Evolutionary conservation across 1,140 invertebrate species (phyloP), one percentile per base, ranked within the genome.

Genomic region (Drosophila persimilis): DNA sequence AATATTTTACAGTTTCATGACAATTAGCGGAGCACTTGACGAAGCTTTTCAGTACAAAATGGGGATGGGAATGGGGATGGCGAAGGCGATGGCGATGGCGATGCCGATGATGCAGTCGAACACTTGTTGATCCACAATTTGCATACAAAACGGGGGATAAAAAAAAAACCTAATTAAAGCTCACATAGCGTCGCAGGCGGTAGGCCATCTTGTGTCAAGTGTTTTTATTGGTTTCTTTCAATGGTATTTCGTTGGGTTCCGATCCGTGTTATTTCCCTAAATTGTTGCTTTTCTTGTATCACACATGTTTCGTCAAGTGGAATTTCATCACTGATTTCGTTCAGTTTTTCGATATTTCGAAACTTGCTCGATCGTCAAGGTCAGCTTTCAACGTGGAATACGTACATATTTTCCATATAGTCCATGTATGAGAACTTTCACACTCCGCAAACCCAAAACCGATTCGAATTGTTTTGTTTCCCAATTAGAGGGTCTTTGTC

Each of bases 101-200:
- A 22, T 20, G 31, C 13, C 1, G 43, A 67, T 67, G 64, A 17
- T 9, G 48, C 45, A 53, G 76, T 72, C 39, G 58, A 65, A 50
- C 56, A 78, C 67, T 78, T 78, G 67, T 78, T 58, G 75, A 46
- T 48, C 31, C 22, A 20, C 31, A 39, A 60, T 56, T 57, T 35
- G 47, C 17, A 20, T 26, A 45, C 20, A 39, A 13, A 11, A 39
- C 35, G 51, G 31, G 29, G 46, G 58, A 20, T 24, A 3, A 24
- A 24, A 24, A 2, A 24, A 39, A 52, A 67, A 74, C 62, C 73
- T 45, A 80, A 85, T 45, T 47, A 64, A 71, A 84, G 76, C 85
- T 89, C 85, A 89, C 85, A 81, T 89, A 85, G 58, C 63, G 66
- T 51, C 77, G 74, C 65, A 89, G 57, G 46, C 72, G 80, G 64